These are phyloP conservation scores for Artemia franciscana DNA, from an alignment of 1,140 invertebrate genomes.

Conservation along the genomic window DNA sequence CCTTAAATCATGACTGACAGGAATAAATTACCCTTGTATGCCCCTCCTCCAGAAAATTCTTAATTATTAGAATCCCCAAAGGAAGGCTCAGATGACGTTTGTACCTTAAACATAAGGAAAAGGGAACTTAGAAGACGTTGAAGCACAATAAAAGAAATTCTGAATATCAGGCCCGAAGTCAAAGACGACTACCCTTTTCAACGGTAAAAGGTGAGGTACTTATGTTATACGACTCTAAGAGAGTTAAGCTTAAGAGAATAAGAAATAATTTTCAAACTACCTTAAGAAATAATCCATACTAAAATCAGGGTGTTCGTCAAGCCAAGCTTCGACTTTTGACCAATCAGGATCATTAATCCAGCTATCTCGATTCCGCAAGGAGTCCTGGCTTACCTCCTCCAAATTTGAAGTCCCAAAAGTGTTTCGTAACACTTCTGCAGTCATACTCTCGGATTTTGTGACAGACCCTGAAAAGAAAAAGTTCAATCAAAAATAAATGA, in stretches of 20 bases:
- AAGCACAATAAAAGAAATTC: background rate
- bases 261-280: constrained; percentile 22
- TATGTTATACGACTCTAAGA: no score
- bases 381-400: background rate
- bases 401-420: background rate
- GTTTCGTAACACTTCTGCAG: background rate
- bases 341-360: constrained; percentile 43
- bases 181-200: background rate
- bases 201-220: no score
- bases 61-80: no score
- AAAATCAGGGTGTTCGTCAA: constrained; percentile 87
- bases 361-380: constrained; percentile 1
- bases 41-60: no score
- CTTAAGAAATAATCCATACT: constrained; percentile 81
- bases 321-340: constrained; percentile 68
- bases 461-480: background rate
- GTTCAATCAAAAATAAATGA: background rate
- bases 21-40: no score
- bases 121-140: no score
- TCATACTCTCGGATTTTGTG: background rate
- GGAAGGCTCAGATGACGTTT: no score
- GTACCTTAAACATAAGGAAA: no score
- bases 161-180: background rate
- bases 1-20: no score
- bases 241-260: no score